These are phyloP conservation scores for Nicator chloris DNA, from an alignment of 2,113 vertebrate species.

Conservation along the genomic window DNA sequence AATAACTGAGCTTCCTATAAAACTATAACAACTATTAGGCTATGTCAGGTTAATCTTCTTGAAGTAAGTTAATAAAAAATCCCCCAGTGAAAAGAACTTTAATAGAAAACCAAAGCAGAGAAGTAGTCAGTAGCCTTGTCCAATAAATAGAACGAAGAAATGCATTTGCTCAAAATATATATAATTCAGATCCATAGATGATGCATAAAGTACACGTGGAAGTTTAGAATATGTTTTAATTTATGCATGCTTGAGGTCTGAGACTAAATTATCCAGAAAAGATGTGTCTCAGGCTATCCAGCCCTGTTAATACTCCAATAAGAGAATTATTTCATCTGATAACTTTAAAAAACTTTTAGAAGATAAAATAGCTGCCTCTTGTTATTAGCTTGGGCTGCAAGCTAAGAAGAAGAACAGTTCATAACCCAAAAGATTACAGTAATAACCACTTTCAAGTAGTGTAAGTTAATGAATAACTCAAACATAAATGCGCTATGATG, in stretches of 20 bases:
- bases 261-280: background rate
- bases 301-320: background rate
- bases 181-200: background rate
- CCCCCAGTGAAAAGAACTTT: background rate
- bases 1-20: background rate
- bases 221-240: background rate
- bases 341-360: background rate
- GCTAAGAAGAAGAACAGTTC: conserved; percentile 26
- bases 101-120: background rate
- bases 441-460: background rate
- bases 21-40: background rate
- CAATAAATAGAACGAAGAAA: background rate
- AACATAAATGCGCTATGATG: background rate
- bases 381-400: background rate
- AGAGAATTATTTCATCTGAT: background rate
- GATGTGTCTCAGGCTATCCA: background rate
- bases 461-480: conserved; percentile 25
- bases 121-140: background rate
- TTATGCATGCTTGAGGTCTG: background rate
- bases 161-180: background rate
- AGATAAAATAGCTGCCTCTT: background rate
- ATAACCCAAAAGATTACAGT: background rate
- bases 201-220: background rate
- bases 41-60: background rate
- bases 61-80: background rate